Percentiles rank a stretch among this genome's conserved stretches.
Evolutionary conservation across 2,797 vertebrate genomes (phyloP).

Genomic region (Aratinga solstitialis): DNA sequence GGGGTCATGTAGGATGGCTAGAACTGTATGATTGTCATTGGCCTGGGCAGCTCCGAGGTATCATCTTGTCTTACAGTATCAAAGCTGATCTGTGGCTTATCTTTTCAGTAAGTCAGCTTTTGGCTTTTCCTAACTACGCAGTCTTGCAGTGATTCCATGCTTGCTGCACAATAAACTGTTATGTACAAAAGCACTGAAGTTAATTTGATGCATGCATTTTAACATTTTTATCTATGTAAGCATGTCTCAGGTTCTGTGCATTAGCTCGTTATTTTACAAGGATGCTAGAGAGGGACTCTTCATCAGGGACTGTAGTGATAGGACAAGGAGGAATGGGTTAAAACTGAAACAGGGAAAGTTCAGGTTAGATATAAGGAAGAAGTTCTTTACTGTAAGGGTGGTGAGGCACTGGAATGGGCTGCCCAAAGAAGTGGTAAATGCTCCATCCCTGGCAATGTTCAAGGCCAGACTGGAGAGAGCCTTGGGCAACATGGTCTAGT

Average conservation of each 20-base stretch:
- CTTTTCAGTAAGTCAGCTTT: background rate
- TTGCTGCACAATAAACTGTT: rapidly evolving
- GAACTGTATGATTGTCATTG: background rate
- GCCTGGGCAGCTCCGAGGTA: background rate
- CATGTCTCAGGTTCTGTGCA: background rate
- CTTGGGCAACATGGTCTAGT: background rate
- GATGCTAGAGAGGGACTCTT: background rate
- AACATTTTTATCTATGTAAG: background rate
- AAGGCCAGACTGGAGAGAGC: background rate
- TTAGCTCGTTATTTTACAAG: background rate
- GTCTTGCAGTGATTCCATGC: background rate
- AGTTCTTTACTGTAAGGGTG: background rate
- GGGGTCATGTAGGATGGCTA: background rate
- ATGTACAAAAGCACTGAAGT: background rate
- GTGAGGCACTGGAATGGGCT: background rate
- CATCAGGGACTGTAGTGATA: background rate
- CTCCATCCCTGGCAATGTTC: background rate
- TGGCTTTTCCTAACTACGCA: background rate
- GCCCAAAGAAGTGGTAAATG: background rate
- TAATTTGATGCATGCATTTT: background rate
- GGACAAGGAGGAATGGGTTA: background rate
- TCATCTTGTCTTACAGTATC: background rate
- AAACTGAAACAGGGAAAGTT: background rate
- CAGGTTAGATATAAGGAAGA: background rate
- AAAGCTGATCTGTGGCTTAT: background rate